phyloP scores from a whole-genome alignment of 2,797 vertebrate genomes.

The Alectoris magna region DNA sequence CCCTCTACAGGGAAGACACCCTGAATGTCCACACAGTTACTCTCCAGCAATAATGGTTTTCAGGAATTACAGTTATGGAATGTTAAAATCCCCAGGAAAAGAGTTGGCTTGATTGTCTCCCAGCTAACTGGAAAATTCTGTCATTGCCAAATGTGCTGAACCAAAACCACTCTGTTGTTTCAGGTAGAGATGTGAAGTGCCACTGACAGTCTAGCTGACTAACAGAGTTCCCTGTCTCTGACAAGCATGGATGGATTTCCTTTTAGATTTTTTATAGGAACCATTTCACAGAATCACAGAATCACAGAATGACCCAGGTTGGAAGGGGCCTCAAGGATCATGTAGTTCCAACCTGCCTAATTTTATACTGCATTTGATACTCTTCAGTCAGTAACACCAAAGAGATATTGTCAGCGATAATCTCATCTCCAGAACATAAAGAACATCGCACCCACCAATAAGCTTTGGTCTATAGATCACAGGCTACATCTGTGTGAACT shows the following conservation, averaged over 20 bases:
- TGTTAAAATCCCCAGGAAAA: not conserved
- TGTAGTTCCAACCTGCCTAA: too few relatives aligned
- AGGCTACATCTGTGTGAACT: not conserved
- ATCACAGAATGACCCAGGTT: too few relatives aligned
- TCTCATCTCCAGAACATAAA: not conserved
- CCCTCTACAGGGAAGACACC: not conserved
- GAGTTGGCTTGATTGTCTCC: not conserved
- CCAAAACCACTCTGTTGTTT: not conserved
- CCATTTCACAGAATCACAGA: too few relatives aligned
- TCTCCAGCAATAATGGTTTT: not conserved
- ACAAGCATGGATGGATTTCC: not conserved
- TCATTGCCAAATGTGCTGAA: fast-evolving
- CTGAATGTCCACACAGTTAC: not conserved
- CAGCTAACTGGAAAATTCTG: not conserved
- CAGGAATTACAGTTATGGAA: not conserved
- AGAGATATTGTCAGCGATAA: not conserved
- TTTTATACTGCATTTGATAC: too few relatives aligned
- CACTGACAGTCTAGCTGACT: not conserved
- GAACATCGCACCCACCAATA: not conserved
- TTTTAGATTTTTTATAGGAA: not conserved
- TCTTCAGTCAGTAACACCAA: not conserved
- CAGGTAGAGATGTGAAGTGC: not conserved
- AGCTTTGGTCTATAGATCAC: not conserved
- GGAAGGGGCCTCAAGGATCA: too few relatives aligned
- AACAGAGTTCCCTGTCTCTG: not conserved